These are phyloP conservation scores for Hymenopus coronatus DNA, from an alignment of 2,888 invertebrate genomes.

Conservation along the genomic window DNA sequence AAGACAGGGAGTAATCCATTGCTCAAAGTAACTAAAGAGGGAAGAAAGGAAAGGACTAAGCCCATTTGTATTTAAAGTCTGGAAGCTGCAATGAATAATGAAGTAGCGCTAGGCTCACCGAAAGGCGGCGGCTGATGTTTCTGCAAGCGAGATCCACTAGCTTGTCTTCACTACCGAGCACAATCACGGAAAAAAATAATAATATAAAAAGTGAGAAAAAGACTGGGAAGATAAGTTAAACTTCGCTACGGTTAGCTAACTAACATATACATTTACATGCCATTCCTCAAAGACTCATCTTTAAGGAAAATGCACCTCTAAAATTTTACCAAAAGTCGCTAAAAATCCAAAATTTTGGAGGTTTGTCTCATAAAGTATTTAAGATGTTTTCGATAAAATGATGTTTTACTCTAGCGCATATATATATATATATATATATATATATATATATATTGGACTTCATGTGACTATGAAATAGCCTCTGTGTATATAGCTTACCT, in stretches of 20 bases:
- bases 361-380: no score
- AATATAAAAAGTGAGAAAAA: neutral
- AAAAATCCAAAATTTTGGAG: no score
- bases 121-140: neutral
- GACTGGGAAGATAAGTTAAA: neutral
- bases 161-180: neutral
- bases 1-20: neutral
- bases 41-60: neutral
- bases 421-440: no score
- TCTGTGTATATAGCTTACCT: no score
- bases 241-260: neutral
- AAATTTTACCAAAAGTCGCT: no score
- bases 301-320: no score
- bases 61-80: constrained; percentile 1
- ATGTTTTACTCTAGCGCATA: no score
- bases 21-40: neutral
- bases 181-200: neutral
- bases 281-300: neutral
- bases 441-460: no score
- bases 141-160: neutral
- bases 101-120: neutral
- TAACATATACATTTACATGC: neutral
- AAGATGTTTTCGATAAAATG: no score
- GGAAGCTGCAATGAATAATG: neutral
- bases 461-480: no score